Evolutionary conservation across 2,888 invertebrate genomes (phyloP), one percentile per base, ranked within the genome.

Genomic region (Hylaea fasciaria): DNA sequence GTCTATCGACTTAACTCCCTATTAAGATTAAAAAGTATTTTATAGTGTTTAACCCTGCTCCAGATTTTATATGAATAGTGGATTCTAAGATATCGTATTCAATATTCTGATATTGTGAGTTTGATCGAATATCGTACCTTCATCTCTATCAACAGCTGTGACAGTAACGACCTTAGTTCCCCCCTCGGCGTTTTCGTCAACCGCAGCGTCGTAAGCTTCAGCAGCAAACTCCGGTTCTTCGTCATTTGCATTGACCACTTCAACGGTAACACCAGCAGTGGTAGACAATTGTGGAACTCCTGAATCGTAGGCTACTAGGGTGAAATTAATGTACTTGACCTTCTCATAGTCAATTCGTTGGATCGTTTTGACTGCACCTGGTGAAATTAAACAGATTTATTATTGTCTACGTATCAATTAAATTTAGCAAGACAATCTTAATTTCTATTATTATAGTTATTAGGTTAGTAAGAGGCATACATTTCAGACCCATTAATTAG

Each of bases 341-440:
- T 94, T 92, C 81, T 98, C 98, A 83, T 95, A 98, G 87, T 98
- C 98, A 51, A 98, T 95, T 12, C 95, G 93, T 68, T 95, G 94
- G 35, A 94, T 95, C 0, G 96, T 95, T 73, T 95, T 95, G 1
- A 98, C 95, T 28, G 95, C 94, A 7, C 97, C 96, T 96, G 78
- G 12, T 35, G 9, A 8, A 35, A 4, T 70, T 68, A 43, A 13
- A 41, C 0, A 40, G 32, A 28, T 22, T 35, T 11, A 35, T 35
- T 35, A 22, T 22, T 22, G 22, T 22, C 5, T 2, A 22, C n/a
- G n/a, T n/a, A n/a, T n/a, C n/a, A n/a, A n/a, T n/a, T n/a, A n/a
- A n/a, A n/a, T n/a, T n/a, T n/a, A n/a, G n/a, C n/a, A n/a, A n/a
- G n/a, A n/a, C n/a, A n/a, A n/a, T n/a, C n/a, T n/a, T n/a, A n/a